Conservation (phyloP, 23 tunicate species). For the Diplosoma virens region DNA sequence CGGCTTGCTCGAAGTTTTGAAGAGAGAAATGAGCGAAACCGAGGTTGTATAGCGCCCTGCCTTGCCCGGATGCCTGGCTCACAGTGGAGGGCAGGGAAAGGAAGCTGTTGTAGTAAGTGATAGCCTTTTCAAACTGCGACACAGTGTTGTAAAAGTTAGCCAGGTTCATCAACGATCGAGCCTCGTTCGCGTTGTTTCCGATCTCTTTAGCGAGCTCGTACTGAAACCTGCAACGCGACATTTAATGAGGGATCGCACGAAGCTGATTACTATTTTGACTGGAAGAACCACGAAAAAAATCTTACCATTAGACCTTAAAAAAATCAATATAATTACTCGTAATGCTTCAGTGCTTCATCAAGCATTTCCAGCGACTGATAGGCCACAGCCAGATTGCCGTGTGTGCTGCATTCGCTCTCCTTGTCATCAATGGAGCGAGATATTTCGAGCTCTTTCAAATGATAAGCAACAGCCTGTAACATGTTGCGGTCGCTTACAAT, state of each 20-base stretch:
- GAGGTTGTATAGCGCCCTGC: constrained; percentile 80
- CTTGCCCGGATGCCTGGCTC: constrained; percentile 37
- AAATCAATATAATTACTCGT: constrained; percentile 26
- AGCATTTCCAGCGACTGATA: constrained; percentile 54
- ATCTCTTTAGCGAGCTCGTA: constrained; percentile 49
- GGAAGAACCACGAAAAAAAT: too few relatives aligned
- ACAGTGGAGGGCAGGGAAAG: constrained; percentile 7
- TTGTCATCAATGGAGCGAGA: constrained; percentile 44
- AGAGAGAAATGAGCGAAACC: constrained; percentile 73
- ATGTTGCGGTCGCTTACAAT: too few relatives aligned
- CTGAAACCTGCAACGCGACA: constrained; percentile 33
- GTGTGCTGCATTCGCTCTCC: constrained; percentile 69
- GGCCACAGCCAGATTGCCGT: constrained; percentile 78
- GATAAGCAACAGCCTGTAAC: constrained; percentile 70
- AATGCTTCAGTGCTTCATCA: constrained; percentile 64
- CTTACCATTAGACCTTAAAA: too few relatives aligned
- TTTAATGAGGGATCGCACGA: not conserved
- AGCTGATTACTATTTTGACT: too few relatives aligned
- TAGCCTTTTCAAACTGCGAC: constrained; percentile 34
- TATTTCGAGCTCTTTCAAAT: constrained; percentile 63
- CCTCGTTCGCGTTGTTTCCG: constrained; percentile 33
- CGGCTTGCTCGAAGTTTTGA: constrained; percentile 41
- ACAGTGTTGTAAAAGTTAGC: constrained; percentile 68
- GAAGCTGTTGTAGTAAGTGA: constrained; percentile 47
- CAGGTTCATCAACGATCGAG: constrained; percentile 71